Base-by-base conservation (phyloP, 2,113 vertebrate genomes). In the Zapus hudsonius region DNA sequence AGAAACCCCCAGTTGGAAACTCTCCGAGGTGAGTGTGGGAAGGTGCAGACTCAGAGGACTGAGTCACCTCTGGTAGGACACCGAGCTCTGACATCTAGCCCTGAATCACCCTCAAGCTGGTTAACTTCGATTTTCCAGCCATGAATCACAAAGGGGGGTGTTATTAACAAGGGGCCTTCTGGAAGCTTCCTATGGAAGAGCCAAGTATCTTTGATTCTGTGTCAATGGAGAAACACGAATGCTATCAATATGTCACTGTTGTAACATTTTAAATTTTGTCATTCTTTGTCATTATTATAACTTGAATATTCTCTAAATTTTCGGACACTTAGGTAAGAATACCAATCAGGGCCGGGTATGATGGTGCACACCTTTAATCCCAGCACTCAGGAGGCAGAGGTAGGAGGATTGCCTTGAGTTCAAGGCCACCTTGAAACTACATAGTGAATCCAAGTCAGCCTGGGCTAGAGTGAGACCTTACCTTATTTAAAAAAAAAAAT, bases 1-100 rank as follows among this genome's bases (percentile, higher is more conserved):
- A n/a, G n/a, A n/a, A n/a, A n/a, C n/a, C n/a, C n/a, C 74, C 89
- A 70, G 13, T 17, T 78, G 95, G 84, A 90, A 93, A 73, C 25
- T 74, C 57, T 72, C 69, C 92, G 74, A 84, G 57, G 63, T 44
- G 69, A 87, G 69, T 1, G 29, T 42, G 33, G 27, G 67, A 61
- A 64, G 38, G 38, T 27, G 5, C 17, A 4, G 20, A 36, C 42
- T 22, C 52, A 7, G 1, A 0, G 36, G 81, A 40, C 12, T 74
- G 86, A 88, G 40, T 95, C 92, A 47, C 74, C 2, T 74, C 40
- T 12, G 31, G 52, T 6, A 73, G 83, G 94, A 86, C 93, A 23
- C 61, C 11, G 63, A 67, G 73, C 72, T 33, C 72, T 67, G 89
- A 47, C 69, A 38, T 22, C 69, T 57, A 69, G 79, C 15, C 69